Base-by-base conservation (phyloP, 2,113 vertebrate genomes). In the Pedionomus torquatus region DNA sequence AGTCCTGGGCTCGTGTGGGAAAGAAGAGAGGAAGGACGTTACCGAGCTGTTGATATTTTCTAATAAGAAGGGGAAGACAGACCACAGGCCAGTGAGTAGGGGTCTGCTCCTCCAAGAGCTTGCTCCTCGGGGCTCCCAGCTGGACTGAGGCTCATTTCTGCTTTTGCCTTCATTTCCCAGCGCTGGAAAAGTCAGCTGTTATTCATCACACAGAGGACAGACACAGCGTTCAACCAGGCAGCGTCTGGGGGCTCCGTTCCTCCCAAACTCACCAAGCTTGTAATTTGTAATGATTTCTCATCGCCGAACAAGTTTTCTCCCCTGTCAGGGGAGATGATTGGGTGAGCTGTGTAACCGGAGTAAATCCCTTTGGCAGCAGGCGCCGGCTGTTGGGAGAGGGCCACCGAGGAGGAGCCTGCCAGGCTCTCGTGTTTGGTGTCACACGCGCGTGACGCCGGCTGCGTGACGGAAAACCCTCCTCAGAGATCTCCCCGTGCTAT, bases 31-130 rank as follows among this genome's bases (percentile, higher is more conserved):
- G 76, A 13, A 39, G 79, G 35, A 44, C 65, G 1, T 95, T 95
- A 96, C 95, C 95, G 74, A 57, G 92, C 15, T 23, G 95, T 21
- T 81, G 97, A 87, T 93, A 96, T 96, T 93, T 61, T 93, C 92
- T 55, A 96, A 84, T 49, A 21, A 18, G 43, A 82, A 31, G 74
- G 83, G 72, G 26, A 26, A 54, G 49, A 58, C 68, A 83, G 77
- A 41, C 75, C 37, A 37, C 23, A 63, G 83, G 94, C 55, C 65
- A 11, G n/a, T 83, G 54, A 75, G 33, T 23, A 24, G 2, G 2
- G 2, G 33, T 77, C 77, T 69, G n/a, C 83, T 77, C 70, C 61
- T 90, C 80, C 68, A 41, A 8, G 46, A 61, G 92, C 85, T 89
- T 44, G 54, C 43, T 80, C 75, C 94, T 71, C 52, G 2, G 87